Base-by-base conservation (phyloP, 1,140 invertebrate species). In the Bombus vancouverensis region DNA sequence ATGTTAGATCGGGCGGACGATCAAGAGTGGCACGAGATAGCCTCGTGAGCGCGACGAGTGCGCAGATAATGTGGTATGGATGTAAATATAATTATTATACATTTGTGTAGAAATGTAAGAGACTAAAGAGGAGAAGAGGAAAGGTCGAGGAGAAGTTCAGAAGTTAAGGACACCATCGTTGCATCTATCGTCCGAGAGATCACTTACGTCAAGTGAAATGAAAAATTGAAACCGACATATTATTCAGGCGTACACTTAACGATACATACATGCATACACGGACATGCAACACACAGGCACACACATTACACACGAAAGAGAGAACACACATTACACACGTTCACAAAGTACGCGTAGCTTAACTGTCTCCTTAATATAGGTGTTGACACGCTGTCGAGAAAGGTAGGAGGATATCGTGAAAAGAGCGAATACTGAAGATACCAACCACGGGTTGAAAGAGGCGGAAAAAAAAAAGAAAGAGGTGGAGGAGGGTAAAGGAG, bases 311-410 rank as follows among this genome's bases (percentile, higher is more conserved):
- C 37, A 76, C 34, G 73, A 66, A 81, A 76, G 65, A 82, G 62
- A 81, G 44, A 65, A 79, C 73, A 72, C 62, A 81, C 18, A 82
- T 57, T 25, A 28, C 34, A 66, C 75, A 62, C 28, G 25, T 83
- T 77, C 74, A 88, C 81, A 70, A 87, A 89, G 76, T 89, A 71
- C 84, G 87, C 85, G 82, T 92, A 92, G 92, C 90, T 93, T 93
- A 92, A 94, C 90, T 93, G 92, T 93, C 91, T 93, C 90, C 93
- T 91, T 93, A 92, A 80, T 91, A 91, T 92, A 93, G 87, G 83
- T 93, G 93, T 93, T 91, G 89, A 93, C 89, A 87, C 79, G 88
- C 91, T 89, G 90, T 89, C 87, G 81, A 83, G 87, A 81, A 85
- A 44, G 47, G 65, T 59, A 73, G 44, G 66, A 87, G 73, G 34